Percentiles rank a stretch among this genome's conserved stretches.
These are phyloP conservation scores for Agapornis roseicollis DNA, from an alignment of 2,113 vertebrate genomes.

Conservation along the genomic window DNA sequence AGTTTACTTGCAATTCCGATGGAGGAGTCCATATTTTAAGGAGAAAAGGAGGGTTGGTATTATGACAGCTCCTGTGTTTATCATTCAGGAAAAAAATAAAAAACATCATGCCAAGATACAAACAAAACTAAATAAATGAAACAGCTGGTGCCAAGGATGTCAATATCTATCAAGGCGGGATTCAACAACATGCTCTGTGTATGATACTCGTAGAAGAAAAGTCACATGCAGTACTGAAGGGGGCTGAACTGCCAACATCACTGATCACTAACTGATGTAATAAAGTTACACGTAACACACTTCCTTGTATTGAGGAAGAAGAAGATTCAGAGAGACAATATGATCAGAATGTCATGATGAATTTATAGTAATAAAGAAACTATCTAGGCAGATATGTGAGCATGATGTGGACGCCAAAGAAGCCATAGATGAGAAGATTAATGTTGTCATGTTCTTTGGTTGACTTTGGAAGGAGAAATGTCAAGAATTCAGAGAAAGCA, in stretches of 20 bases:
- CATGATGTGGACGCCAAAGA: neutral
- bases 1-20: neutral
- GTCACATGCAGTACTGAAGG: neutral
- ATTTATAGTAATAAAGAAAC: neutral
- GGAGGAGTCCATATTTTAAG: neutral
- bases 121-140: neutral
- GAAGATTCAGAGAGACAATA: neutral
- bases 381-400: neutral
- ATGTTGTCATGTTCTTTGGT: neutral
- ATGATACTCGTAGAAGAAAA: neutral
- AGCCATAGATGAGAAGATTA: neutral
- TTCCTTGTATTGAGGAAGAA: neutral
- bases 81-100: neutral
- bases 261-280: neutral
- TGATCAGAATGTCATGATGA: neutral
- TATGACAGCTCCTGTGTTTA: neutral
- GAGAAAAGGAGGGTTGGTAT: neutral
- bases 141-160: neutral
- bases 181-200: neutral
- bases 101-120: neutral
- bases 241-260: neutral
- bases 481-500: neutral
- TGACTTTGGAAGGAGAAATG: neutral
- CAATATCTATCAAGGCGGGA: neutral
- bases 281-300: neutral